Evolutionary conservation across 2,113 vertebrate genomes (phyloP).

Genomic region (Atherinomorus stipes): DNA sequence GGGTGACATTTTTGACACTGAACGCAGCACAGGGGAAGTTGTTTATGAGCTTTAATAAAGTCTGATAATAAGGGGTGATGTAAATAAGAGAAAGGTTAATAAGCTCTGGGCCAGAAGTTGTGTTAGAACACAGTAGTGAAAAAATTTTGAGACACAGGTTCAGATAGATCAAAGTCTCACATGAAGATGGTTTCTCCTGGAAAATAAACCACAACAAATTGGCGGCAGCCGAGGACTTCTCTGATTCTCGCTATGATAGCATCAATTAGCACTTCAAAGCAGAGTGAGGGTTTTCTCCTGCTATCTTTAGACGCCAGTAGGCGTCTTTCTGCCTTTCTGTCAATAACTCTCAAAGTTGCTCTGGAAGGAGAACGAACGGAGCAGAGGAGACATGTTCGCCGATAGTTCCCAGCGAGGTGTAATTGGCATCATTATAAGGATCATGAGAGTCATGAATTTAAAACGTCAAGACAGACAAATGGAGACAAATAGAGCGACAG

Average conservation of each 20-base stretch:
- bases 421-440: slow-evolving; percentile 32
- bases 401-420: slow-evolving; percentile 17
- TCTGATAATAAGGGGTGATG: slow-evolving; percentile 65
- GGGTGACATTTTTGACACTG: slow-evolving; percentile 70
- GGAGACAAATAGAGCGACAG: background rate
- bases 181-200: slow-evolving; percentile 61
- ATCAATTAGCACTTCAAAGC: slow-evolving; percentile 80
- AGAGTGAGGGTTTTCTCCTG: slow-evolving; percentile 49
- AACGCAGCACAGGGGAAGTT: slow-evolving; percentile 45
- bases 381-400: background rate
- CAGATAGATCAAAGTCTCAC: slow-evolving; percentile 69
- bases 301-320: slow-evolving; percentile 76
- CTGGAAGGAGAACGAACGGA: slow-evolving; percentile 5
- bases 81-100: slow-evolving; percentile 76
- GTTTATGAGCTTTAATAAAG: slow-evolving; percentile 68
- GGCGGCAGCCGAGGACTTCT: slow-evolving; percentile 57
- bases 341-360: slow-evolving; percentile 64
- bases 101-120: slow-evolving; percentile 49
- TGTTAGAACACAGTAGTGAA: slow-evolving; percentile 41
- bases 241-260: slow-evolving; percentile 67
- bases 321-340: slow-evolving; percentile 62
- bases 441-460: background rate
- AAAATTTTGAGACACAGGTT: slow-evolving; percentile 53
- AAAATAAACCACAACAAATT: slow-evolving; percentile 77
- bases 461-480: background rate